Evolutionary conservation across 1,140 invertebrate genomes (phyloP).

Genomic region (Homalodisca vitripennis): DNA sequence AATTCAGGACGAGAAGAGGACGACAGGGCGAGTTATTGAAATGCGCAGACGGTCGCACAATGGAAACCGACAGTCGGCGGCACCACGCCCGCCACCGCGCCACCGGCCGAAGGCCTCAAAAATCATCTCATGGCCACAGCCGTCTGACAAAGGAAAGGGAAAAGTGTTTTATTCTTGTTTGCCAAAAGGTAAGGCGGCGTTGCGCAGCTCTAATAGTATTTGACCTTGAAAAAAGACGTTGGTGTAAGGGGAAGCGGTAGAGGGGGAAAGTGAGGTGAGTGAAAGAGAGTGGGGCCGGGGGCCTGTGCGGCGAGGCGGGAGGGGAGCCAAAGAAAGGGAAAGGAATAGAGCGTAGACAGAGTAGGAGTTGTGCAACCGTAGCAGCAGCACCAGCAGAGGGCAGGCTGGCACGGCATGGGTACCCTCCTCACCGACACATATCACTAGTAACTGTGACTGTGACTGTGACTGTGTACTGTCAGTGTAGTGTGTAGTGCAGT

Average conservation of each 20-base stretch:
- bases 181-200: constrained; percentile 22
- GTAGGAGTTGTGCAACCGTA: constrained; percentile 26
- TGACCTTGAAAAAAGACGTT: constrained; percentile 29
- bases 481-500: constrained; percentile 22
- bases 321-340: constrained; percentile 33
- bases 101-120: constrained; percentile 11
- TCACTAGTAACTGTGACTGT: constrained; percentile 16
- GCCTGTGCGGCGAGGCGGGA: background rate
- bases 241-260: constrained; percentile 10
- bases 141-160: constrained; percentile 13
- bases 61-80: too few species aligned
- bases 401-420: background rate
- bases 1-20: too few species aligned
- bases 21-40: too few species aligned
- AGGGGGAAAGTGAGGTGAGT: constrained; percentile 10
- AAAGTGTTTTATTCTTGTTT: constrained; percentile 30
- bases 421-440: constrained; percentile 7
- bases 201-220: constrained; percentile 22
- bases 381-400: background rate
- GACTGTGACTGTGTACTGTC: background rate
- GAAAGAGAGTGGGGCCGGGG: constrained; percentile 17
- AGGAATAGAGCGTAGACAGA: constrained; percentile 30
- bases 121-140: constrained; percentile 14
- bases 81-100: background rate
- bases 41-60: too few species aligned